Percentiles rank a stretch among this genome's conserved stretches.
Conservation (phyloP, 2,113 vertebrate genomes). For the Sinocyclocheilus grahami region DNA sequence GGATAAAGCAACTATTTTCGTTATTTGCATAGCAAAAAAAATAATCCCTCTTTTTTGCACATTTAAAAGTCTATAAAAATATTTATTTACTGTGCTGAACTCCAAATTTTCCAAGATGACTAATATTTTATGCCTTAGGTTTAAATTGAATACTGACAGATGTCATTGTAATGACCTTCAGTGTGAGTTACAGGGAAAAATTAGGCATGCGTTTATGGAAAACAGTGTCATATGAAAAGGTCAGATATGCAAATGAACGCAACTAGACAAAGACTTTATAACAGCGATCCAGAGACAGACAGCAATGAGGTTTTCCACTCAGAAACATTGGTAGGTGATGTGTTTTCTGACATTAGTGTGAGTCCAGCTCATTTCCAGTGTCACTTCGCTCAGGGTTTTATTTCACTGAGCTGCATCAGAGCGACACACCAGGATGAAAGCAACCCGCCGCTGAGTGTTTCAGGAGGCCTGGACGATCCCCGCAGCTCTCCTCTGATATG, state of each 20-base stretch:
- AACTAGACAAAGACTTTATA: background rate
- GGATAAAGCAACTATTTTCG: background rate
- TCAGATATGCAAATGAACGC: background rate
- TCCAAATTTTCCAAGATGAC: no score
- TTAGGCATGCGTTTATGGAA: background rate
- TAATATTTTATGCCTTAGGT: background rate
- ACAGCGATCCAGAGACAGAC: background rate
- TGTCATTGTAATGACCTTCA: background rate
- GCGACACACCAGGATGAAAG: background rate
- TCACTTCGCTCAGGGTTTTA: background rate
- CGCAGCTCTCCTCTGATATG: background rate
- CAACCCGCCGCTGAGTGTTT: background rate
- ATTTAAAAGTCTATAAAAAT: no score
- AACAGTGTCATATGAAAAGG: background rate
- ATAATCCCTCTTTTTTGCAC: no score
- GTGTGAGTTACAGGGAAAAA: background rate
- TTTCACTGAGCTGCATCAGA: background rate
- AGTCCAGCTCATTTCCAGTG: background rate
- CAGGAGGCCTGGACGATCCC: background rate
- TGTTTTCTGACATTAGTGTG: no score
- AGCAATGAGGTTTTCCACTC: background rate
- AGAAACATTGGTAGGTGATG: background rate
- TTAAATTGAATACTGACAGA: background rate
- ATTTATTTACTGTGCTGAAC: no score
- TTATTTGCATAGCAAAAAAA: no score